phyloP scores from a whole-genome alignment of 2,888 invertebrate species.

The Hoplodrina blanda region DNA sequence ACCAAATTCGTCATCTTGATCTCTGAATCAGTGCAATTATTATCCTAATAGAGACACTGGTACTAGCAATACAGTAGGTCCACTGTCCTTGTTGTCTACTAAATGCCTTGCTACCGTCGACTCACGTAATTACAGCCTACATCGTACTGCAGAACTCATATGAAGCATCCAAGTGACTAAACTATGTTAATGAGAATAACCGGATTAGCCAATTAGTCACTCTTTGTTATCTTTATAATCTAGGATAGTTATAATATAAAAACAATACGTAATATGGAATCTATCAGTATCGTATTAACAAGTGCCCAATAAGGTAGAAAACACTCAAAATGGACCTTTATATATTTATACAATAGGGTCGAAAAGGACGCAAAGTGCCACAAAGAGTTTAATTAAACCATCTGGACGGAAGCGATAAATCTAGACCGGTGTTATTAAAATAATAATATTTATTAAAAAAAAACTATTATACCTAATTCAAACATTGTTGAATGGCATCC shows the following conservation, averaged over 20 bases:
- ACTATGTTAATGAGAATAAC: constrained; percentile 1
- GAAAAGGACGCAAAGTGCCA: neutral
- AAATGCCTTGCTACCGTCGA: neutral
- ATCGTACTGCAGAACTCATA: constrained; percentile 11
- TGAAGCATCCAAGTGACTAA: constrained; percentile 23
- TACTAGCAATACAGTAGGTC: neutral
- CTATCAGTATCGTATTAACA: too few relatives aligned
- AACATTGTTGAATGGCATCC: constrained; percentile 43
- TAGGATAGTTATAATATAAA: constrained; percentile 8
- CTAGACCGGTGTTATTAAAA: constrained; percentile 21
- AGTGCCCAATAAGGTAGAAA: neutral
- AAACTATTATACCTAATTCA: neutral
- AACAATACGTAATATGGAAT: too few relatives aligned
- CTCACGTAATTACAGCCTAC: constrained; percentile 16
- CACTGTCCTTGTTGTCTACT: neutral
- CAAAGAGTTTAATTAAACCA: constrained; percentile 3
- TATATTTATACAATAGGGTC: neutral
- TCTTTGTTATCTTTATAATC: neutral
- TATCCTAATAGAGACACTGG: too few relatives aligned
- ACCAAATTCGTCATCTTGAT: too few relatives aligned
- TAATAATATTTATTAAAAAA: constrained; percentile 1
- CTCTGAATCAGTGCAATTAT: too few relatives aligned
- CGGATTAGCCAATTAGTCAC: constrained; percentile 38
- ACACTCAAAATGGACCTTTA: neutral
- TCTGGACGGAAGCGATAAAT: constrained; percentile 61